phyloP scores from a whole-genome alignment of 2,888 invertebrate genomes.

The Idaea straminata region DNA sequence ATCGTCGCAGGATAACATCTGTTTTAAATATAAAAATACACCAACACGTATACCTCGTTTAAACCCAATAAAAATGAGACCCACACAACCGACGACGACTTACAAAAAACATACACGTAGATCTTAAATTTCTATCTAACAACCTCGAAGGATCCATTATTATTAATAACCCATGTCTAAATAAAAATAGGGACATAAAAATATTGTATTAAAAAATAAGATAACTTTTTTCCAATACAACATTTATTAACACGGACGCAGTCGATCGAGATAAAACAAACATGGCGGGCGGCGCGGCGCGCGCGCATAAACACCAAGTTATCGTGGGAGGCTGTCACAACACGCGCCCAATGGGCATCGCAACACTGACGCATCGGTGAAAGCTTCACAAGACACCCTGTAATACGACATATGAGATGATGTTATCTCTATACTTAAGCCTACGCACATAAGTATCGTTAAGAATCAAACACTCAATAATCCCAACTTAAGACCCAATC shows the following conservation, averaged over 20 bases:
- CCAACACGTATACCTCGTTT: slow-evolving; percentile 59
- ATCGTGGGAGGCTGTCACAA: slow-evolving; percentile 80
- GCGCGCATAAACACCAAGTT: slow-evolving; percentile 73
- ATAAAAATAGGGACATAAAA: slow-evolving; percentile 71
- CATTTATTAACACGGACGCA: slow-evolving; percentile 76
- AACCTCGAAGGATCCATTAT: slow-evolving; percentile 71
- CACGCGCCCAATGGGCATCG: slow-evolving; percentile 63
- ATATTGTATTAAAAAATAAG: slow-evolving; percentile 59
- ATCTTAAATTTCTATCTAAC: slow-evolving; percentile 76
- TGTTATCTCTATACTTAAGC: slow-evolving; percentile 65
- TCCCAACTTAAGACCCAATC: slow-evolving; percentile 2
- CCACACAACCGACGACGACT: slow-evolving; percentile 61
- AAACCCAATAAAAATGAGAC: slow-evolving; percentile 67
- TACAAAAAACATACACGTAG: slow-evolving; percentile 71
- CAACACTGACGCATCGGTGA: slow-evolving; percentile 66
- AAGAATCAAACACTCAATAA: slow-evolving; percentile 30
- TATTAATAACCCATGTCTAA: slow-evolving; percentile 78
- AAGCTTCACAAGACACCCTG: slow-evolving; percentile 68
- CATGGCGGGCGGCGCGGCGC: slow-evolving; percentile 69
- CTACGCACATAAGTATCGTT: slow-evolving; percentile 62
- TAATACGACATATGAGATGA: slow-evolving; percentile 59
- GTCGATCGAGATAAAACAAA: slow-evolving; percentile 79
- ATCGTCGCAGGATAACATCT: slow-evolving; percentile 70
- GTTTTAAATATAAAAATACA: slow-evolving; percentile 75
- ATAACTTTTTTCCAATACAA: slow-evolving; percentile 65